Base-by-base conservation (phyloP, 2,888 invertebrate genomes). In the Lepidochrysops patricia region DNA sequence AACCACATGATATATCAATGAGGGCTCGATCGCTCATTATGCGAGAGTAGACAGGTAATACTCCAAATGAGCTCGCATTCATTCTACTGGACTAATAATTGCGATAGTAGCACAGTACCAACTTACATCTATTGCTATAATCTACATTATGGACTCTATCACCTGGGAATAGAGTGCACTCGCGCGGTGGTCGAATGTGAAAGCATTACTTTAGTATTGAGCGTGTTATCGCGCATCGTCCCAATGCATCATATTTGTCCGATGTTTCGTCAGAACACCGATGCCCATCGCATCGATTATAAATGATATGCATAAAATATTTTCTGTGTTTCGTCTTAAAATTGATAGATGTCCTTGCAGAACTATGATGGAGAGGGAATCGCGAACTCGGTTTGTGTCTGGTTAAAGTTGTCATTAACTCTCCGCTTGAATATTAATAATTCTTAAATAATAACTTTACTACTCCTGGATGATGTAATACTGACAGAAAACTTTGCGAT, bases 191-290 rank as follows among this genome's bases (percentile, higher is more conserved):
- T 56, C 27, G 54, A 67, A 60, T 54, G 60, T 50, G 58, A 63
- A 62, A 27, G 54, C 64, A 64, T 70, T 70, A 73, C 72, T 73
- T 72, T 73, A 70, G 65, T 73, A 72, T 76, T 70, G 70, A 72
- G 68, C 65, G 70, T 66, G 68, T 72, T 81, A 85, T 86, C 84
- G 72, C 61, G 61, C 73, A 83, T 84, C 84, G 75, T 71, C 73
- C 75, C 83, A 73, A 87, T 88, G 77, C 85, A 87, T 88, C 86
- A 88, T 85, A 83, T 84, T 85, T 83, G 85, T 80, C 73, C 77
- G 77, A 75, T 72, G 80, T 84, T 84, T 83, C 84, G 83, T 85
- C 82, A 68, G 68, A 70, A 66, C 68, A 70, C 69, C 67, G 81
- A 83, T 81, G 76, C 71, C 73, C 68, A 80, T 80, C 77, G 70